A percentile compares a stretch with the other conserved stretches of the same genome.
Conservation (phyloP, 2,888 invertebrate species). For the Mythimna pallens region DNA sequence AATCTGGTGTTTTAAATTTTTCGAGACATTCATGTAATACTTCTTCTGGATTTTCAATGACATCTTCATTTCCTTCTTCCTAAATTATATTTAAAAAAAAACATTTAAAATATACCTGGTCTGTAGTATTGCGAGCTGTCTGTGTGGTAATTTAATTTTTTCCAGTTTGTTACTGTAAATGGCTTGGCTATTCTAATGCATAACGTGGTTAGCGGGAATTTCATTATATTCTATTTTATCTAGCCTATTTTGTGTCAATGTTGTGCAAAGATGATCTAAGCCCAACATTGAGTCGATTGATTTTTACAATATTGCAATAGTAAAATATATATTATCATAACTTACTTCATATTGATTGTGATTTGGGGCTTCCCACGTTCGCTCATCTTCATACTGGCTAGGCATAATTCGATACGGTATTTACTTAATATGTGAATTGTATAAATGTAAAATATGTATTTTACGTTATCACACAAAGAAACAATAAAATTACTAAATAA, state of each 20-base stretch:
- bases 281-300: no score
- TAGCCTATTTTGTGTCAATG: no score
- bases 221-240: no score
- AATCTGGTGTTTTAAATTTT: constrained; percentile 98
- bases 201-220: not conserved
- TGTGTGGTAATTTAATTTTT: not conserved
- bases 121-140: not conserved
- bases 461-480: not conserved
- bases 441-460: not conserved
- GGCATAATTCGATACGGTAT: constrained; percentile 75
- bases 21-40: constrained; percentile 97
- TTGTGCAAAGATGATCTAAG: no score
- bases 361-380: constrained; percentile 91
- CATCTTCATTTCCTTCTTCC: constrained; percentile 93
- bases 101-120: not conserved
- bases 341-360: constrained; percentile 91
- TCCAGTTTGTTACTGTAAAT: no score
- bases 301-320: not conserved
- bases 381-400: constrained; percentile 91
- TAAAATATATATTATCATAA: constrained; percentile 1
- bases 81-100: constrained; percentile 63
- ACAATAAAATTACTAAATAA: not conserved
- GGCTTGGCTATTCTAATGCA: not conserved
- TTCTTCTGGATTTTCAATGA: constrained; percentile 96
- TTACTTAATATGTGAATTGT: constrained; percentile 17